Evolutionary conservation across 2,113 vertebrate genomes (phyloP).

Genomic region (Ailurus styani): DNA sequence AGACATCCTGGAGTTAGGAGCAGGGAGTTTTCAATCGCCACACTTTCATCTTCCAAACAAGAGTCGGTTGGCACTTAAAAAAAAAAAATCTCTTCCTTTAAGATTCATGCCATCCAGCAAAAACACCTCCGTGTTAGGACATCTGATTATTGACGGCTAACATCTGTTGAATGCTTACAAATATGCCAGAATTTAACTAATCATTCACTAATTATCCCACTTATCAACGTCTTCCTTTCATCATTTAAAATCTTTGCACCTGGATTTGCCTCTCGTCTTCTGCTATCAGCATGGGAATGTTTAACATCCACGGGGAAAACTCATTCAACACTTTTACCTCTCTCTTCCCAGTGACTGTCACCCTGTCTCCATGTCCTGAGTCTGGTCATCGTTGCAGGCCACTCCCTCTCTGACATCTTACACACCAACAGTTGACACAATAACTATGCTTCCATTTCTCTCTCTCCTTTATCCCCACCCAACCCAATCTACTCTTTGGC

Average conservation of each 20-base stretch:
- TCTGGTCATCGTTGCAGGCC: neutral
- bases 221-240: neutral
- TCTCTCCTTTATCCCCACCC: neutral
- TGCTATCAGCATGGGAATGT: neutral
- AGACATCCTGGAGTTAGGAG: neutral
- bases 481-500: neutral
- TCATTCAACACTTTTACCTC: neutral
- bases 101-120: neutral
- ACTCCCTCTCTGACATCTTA: neutral
- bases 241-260: neutral
- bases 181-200: neutral
- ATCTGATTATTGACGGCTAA: neutral
- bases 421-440: neutral
- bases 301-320: neutral
- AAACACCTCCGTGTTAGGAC: neutral
- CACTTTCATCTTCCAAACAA: neutral
- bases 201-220: neutral
- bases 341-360: neutral
- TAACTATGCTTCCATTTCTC: neutral
- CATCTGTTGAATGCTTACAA: neutral
- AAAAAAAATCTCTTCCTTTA: neutral
- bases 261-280: neutral
- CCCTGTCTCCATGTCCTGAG: too few species aligned
- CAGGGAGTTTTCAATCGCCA: neutral
- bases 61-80: neutral